Conservation (phyloP, 2,888 invertebrate species). For the Corbicula japonica region DNA sequence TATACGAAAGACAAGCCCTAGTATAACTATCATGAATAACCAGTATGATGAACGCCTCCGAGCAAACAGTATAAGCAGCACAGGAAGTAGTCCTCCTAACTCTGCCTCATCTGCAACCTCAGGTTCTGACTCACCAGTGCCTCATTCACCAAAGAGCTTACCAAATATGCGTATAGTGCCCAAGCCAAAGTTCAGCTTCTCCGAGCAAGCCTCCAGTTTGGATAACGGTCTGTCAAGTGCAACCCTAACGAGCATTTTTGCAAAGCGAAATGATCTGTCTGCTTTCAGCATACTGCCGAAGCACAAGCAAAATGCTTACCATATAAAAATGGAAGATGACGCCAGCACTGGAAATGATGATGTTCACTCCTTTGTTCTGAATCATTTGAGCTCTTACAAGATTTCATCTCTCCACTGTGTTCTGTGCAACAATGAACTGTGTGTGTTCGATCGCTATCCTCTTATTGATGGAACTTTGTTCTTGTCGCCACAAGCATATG, state of each 20-base stretch:
- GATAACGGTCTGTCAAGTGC: constrained; percentile 63
- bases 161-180: constrained; percentile 57
- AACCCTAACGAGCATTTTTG: constrained; percentile 90
- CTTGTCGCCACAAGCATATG: constrained; percentile 97
- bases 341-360: constrained; percentile 99
- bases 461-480: constrained; percentile 99
- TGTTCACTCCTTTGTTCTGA: constrained; percentile 97
- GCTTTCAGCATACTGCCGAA: constrained; percentile 92
- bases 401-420: constrained; percentile 93
- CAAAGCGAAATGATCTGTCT: constrained; percentile 96
- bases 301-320: constrained; percentile 99
- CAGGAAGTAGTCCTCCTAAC: constrained; percentile 85
- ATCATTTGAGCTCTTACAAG: constrained; percentile 96
- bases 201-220: constrained; percentile 46
- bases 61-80: constrained; percentile 86
- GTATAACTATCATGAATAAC: constrained; percentile 58
- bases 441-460: constrained; percentile 98
- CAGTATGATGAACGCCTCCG: constrained; percentile 73
- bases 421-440: constrained; percentile 94
- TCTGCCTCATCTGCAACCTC: constrained; percentile 75
- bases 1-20: constrained; percentile 58
- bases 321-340: constrained; percentile 99
- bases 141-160: constrained; percentile 69
- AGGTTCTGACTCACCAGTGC: constrained; percentile 74
- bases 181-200: constrained; percentile 63